Base-by-base conservation (phyloP, 2,888 invertebrate species). In the Drosophila pullipes region DNA sequence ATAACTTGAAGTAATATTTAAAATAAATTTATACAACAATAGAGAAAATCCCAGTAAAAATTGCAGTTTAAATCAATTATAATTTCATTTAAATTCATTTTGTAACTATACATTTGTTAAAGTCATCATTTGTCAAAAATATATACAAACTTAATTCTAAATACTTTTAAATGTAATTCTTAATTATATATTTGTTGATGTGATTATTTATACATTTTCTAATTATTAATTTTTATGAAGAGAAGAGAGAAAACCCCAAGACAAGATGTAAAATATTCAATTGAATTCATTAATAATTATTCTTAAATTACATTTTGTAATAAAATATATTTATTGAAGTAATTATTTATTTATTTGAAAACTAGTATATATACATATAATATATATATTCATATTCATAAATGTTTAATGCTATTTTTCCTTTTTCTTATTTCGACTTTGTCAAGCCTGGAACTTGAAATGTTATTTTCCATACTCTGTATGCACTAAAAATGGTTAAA, bases 81-180 rank as follows among this genome's bases (percentile, higher is more conserved):
- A 2, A 44, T 6, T 44, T 13, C 22, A 1, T 22, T 22, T 1
- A 13, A 44, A 44, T 22, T 6, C 0, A n/a, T 22, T n/a, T 3
- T 44, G 4, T 2, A 47, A 13, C 3, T 7, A 2, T 1, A 1
- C 16, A 25, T 16, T 47, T 7, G n/a, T 13, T 13, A 0, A 4
- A 22, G 6, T 22, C 3, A 1, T 44, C 5, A n/a, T 44, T 1
- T 22, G 3, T 6, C 11, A 6, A 22, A 0, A 22, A 13, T 22
- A 13, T 1, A 11, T 3, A 44, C 1, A 0, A 3, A 6, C 1
- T 44, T 0, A 22, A 13, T 22, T 1, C 0, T 41, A 10, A 41
- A 22, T 7, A 22, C 13, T 22, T 4, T 44, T 13, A 22, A 22
- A 4, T 44, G 22, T 22, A 13, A 6, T 1, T 5, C 6, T 44